Conservation (phyloP, 2,113 vertebrate genomes). For the Lanius collurio region DNA sequence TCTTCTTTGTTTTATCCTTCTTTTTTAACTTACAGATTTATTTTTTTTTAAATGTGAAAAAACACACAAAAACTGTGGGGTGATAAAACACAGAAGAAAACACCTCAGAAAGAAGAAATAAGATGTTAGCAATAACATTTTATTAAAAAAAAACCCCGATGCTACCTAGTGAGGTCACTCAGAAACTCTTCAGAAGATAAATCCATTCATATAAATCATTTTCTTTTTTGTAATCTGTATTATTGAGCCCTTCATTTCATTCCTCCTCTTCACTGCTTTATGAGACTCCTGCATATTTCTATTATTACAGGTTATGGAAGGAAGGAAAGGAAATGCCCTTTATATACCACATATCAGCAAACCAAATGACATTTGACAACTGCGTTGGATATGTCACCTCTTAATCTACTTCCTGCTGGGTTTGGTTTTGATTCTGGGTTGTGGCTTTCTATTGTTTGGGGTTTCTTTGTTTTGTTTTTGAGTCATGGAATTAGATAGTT, state of each 20-base stretch:
- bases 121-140: background rate
- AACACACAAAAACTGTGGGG: background rate
- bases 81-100: background rate
- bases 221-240: background rate
- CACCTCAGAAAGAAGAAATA: background rate
- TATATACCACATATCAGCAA: no score
- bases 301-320: background rate
- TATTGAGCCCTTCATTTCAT: background rate
- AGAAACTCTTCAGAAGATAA: background rate
- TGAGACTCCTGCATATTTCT: background rate
- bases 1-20: background rate
- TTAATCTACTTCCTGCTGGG: no score
- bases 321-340: background rate
- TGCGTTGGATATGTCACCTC: no score
- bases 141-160: background rate
- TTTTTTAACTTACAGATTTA: background rate
- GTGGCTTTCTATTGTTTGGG: no score
- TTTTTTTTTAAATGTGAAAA: background rate
- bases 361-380: no score
- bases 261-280: background rate
- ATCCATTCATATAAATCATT: background rate
- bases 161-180: background rate
- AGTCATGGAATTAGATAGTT: no score
- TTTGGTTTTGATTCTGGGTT: no score
- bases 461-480: no score